Evolutionary conservation across 2,888 invertebrate species (phyloP).

Genomic region (Parnassius orleans): DNA sequence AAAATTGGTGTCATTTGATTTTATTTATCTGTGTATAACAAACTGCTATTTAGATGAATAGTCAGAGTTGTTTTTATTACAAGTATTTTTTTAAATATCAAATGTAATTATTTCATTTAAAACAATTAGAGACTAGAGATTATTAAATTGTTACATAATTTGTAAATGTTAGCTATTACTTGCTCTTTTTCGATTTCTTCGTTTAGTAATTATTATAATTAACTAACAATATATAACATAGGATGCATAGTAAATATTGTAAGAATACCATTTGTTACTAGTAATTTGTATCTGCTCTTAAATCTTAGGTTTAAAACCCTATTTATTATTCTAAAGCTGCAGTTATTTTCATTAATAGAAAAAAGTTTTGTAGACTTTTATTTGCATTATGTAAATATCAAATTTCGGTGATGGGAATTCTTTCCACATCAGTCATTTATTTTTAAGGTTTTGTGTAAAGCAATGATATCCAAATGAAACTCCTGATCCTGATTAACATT

Average conservation of each 20-base stretch:
- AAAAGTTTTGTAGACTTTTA: neutral
- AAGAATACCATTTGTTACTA: neutral
- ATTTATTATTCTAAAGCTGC: neutral
- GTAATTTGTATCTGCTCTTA: neutral
- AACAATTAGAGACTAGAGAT: neutral
- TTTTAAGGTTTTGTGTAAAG: slow-evolving; percentile 16
- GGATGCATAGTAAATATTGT: neutral
- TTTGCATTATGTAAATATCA: slow-evolving; percentile 10
- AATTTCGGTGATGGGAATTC: slow-evolving; percentile 8
- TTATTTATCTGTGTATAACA: neutral
- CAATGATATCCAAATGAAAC: neutral
- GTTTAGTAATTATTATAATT: neutral
- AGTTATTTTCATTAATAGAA: neutral
- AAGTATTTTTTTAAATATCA: too few relatives aligned
- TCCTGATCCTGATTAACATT: neutral
- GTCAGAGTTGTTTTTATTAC: too few relatives aligned
- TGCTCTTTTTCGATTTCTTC: neutral
- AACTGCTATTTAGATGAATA: too few relatives aligned
- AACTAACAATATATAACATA: too few relatives aligned
- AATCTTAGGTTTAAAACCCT: neutral
- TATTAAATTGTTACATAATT: neutral
- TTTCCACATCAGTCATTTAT: slow-evolving; percentile 2
- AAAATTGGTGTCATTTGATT: neutral
- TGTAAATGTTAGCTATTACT: neutral
- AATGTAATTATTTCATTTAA: too few relatives aligned